Base-by-base conservation (phyloP, 2,888 invertebrate genomes). In the Xestia c-nigrum region DNA sequence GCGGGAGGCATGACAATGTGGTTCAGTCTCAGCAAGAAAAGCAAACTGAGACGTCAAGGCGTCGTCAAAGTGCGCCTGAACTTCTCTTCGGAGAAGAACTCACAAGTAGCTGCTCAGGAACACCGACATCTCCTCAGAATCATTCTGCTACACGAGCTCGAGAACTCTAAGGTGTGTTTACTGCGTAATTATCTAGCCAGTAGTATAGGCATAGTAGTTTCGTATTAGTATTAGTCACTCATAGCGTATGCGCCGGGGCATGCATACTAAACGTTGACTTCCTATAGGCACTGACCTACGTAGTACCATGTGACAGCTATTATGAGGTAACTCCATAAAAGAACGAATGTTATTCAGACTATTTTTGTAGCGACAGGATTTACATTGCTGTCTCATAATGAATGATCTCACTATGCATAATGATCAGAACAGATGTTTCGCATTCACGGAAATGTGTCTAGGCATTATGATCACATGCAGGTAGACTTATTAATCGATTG, bases 1-100 rank as follows among this genome's bases (percentile, higher is more conserved):
- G 98, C 99, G 1, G 98, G 98, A n/a, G 99, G 99, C 0, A 97
- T 98, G 95, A 98, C 98, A 59, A 98, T 98, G 96, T 99, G 99
- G 99, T 99, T 98, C 93, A 97, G 98, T 89, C 96, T 99, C 72
- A 99, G 99, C 91, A 98, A 98, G 92, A 98, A 98, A 90, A 98
- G 98, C 91, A 98, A 98, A 92, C 97, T 98, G 7, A 98, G 98
- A 85, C 97, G 98, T 52, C 98, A 99, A 85, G 99, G 99, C 5
- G 98, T 99, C 59, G 97, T 99, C 19, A 98, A 98, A 92, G 97
- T 99, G 43, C 97, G 98, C 77, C 96, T 99, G 80, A 97, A 98
- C 78, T 98, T 99, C 91, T 98, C 98, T 82, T 98, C 98, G 0
- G 98, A 98, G 92, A 99, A 99, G 94, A 98, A 99, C 92, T 97